Conservation (phyloP, 2,888 invertebrate genomes). For the Clivina fossor region DNA sequence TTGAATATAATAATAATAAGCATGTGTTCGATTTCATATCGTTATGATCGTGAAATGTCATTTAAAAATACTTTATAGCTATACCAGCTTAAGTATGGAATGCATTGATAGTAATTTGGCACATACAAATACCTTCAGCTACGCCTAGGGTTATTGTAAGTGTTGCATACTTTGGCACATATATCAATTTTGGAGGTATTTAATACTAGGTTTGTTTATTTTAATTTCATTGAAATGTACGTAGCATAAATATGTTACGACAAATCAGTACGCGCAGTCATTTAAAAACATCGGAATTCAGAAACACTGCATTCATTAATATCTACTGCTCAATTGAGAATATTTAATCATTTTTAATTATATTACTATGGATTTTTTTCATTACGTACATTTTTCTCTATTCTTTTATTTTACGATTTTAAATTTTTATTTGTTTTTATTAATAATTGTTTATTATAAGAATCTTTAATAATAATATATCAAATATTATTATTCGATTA, state of each 20-base stretch:
- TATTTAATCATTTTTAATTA: constrained; percentile 8
- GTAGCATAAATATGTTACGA: constrained; percentile 27
- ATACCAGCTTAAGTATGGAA: constrained; percentile 45
- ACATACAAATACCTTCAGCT: constrained; percentile 49
- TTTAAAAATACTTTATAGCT: constrained; percentile 33
- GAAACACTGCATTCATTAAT: constrained; percentile 21
- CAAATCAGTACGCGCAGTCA: constrained; percentile 13
- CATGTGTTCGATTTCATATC: constrained; percentile 6
- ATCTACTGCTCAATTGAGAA: constrained; percentile 11
- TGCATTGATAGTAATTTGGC: constrained; percentile 52
- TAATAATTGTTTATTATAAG: too few species aligned
- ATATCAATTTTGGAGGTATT: constrained; percentile 29
- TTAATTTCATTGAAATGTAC: constrained; percentile 15
- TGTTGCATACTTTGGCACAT: constrained; percentile 34
- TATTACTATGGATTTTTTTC: neutral
- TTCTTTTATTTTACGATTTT: too few species aligned
- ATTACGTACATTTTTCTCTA: neutral
- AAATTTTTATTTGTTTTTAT: too few species aligned
- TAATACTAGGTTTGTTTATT: constrained; percentile 23
- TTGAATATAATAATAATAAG: neutral
- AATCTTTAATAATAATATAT: too few species aligned
- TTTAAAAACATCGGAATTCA: constrained; percentile 32
- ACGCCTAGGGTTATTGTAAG: constrained; percentile 42
- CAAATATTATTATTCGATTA: too few species aligned
- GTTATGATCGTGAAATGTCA: constrained; percentile 29